These are phyloP conservation scores for Heliconius congener DNA, from an alignment of 1,140 invertebrate species.

Conservation along the genomic window DNA sequence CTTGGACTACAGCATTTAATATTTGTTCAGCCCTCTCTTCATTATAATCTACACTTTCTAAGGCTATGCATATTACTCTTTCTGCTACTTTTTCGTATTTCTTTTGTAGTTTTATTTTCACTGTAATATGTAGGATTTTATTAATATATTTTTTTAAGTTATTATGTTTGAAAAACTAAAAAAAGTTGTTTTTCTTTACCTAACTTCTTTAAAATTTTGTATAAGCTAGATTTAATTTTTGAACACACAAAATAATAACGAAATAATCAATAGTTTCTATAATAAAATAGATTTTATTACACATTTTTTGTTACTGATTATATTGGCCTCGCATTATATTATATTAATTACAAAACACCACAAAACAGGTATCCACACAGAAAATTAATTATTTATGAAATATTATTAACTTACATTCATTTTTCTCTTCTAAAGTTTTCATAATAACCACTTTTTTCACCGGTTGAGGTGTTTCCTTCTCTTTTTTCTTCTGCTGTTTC, in stretches of 20 bases:
- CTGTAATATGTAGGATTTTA: constrained; percentile 77
- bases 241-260: no score
- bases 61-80: constrained; percentile 90
- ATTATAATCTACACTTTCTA: constrained; percentile 93
- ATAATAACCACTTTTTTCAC: constrained; percentile 81
- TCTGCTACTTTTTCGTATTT: constrained; percentile 89
- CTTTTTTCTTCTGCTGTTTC: constrained; percentile 78
- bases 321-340: no score
- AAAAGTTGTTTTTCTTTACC: no score
- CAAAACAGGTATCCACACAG: no score
- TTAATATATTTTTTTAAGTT: neutral
- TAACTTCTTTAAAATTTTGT: no score
- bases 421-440: constrained; percentile 88
- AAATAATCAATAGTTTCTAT: no score
- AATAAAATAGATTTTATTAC: no score
- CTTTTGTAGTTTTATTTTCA: constrained; percentile 87
- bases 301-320: no score
- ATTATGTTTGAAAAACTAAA: no score
- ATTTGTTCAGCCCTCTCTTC: constrained; percentile 90
- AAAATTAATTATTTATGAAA: no score
- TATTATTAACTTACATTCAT: constrained; percentile 82
- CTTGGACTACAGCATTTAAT: constrained; percentile 86
- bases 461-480: constrained; percentile 76
- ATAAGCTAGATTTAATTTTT: no score
- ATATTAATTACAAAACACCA: no score